phyloP scores from a whole-genome alignment of 30 jellyfish, hydroid and myxozoan species.

The Clytia hemisphaerica region DNA sequence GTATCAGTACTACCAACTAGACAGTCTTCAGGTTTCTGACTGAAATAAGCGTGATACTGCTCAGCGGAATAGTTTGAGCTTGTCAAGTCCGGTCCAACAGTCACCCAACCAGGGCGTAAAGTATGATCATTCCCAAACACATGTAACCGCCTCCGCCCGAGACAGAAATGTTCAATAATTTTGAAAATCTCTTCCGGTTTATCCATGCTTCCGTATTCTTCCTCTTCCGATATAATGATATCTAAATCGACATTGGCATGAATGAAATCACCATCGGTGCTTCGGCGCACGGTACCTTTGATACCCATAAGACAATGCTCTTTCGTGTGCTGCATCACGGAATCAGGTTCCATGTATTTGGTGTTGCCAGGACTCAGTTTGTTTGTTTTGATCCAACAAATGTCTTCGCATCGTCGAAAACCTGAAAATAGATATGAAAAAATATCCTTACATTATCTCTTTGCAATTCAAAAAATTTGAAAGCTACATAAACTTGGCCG shows the following conservation, averaged over 20 bases:
- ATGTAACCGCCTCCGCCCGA: conserved; percentile 93
- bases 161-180: conserved; percentile 92
- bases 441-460: too few species aligned
- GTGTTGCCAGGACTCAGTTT: conserved; percentile 88
- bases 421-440: too few species aligned
- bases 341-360: conserved; percentile 88
- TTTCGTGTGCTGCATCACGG: conserved; percentile 92
- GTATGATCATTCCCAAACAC: conserved; percentile 95
- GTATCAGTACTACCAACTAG: conserved; percentile 80
- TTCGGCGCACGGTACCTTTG: conserved; percentile 94
- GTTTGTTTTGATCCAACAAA: conserved; percentile 97
- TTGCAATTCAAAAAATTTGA: not conserved
- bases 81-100: conserved; percentile 93
- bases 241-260: conserved; percentile 98
- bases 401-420: conserved; percentile 97
- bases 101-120: conserved; percentile 95
- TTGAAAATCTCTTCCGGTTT: conserved; percentile 95
- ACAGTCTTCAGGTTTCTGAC: conserved; percentile 61
- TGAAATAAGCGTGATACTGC: conserved; percentile 57
- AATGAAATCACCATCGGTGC: conserved; percentile 94
- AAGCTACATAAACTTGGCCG: not conserved
- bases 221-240: conserved; percentile 95
- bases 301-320: conserved; percentile 99
- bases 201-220: conserved; percentile 82
- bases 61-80: conserved; percentile 87